These are phyloP conservation scores for Sisyra terminalis DNA, from an alignment of 2,888 invertebrate genomes.

Conservation along the genomic window DNA sequence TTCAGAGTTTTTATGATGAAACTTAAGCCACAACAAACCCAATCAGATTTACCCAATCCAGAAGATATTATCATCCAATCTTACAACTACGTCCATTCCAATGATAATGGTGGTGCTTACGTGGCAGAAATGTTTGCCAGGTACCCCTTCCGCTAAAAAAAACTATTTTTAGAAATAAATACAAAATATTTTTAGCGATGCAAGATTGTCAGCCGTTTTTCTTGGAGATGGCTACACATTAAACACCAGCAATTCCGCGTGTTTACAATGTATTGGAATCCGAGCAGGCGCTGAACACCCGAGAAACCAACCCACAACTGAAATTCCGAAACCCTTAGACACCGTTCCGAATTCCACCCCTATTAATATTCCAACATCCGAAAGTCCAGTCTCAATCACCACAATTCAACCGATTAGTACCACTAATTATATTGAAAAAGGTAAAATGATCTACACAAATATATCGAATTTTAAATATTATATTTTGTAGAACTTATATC, in stretches of 20 bases:
- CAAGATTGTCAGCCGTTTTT: slow-evolving; percentile 47
- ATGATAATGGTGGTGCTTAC: slow-evolving; percentile 58
- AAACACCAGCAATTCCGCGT: slow-evolving; percentile 22
- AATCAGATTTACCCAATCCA: slow-evolving; percentile 50
- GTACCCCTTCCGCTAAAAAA: slow-evolving; percentile 20
- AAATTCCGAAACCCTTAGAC: not conserved
- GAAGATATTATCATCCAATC: slow-evolving; percentile 51
- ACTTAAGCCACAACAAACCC: slow-evolving; percentile 40
- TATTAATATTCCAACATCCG: not conserved
- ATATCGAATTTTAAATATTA: not conserved
- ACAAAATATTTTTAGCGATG: slow-evolving; percentile 30
- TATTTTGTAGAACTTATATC: slow-evolving; percentile 7
- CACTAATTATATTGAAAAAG: too few relatives aligned
- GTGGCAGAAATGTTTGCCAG: slow-evolving; percentile 72
- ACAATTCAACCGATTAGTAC: not conserved
- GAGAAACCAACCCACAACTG: not conserved
- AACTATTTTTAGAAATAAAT: not conserved
- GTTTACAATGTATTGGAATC: slow-evolving; percentile 33
- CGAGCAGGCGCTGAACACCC: slow-evolving; percentile 19
- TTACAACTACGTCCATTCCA: slow-evolving; percentile 54
- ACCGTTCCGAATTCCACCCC: not conserved
- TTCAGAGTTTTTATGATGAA: slow-evolving; percentile 58
- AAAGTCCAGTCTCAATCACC: not conserved
- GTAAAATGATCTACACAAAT: not conserved
- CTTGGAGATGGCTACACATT: slow-evolving; percentile 47